Evolutionary conservation across 2,113 vertebrate genomes (phyloP).

Genomic region (Hylia prasina): DNA sequence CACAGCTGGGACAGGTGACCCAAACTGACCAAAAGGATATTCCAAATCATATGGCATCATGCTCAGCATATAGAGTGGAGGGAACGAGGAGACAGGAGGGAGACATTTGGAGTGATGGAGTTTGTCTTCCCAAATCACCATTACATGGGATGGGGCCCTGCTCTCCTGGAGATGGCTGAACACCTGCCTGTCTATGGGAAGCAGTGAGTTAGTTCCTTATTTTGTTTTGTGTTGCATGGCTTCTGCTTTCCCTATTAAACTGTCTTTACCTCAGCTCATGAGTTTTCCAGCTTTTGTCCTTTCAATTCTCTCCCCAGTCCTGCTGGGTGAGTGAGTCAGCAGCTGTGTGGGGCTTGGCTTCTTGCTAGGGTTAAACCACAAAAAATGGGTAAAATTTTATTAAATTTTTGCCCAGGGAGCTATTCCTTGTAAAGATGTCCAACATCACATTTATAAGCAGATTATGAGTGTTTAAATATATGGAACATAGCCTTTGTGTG

Average conservation of each 20-base stretch:
- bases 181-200: too few species aligned
- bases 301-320: fast-evolving
- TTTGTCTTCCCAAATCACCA: not conserved
- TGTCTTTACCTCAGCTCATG: too few species aligned
- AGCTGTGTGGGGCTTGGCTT: not conserved
- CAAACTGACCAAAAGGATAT: not conserved
- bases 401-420: not conserved
- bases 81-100: not conserved
- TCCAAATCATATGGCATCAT: not conserved
- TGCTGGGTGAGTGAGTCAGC: not conserved
- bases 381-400: not conserved
- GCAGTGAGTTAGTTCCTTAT: not conserved
- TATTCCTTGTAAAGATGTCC: not conserved
- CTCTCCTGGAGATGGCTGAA: not conserved
- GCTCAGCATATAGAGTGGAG: not conserved
- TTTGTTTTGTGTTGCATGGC: not conserved
- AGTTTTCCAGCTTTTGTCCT: not conserved
- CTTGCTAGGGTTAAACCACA: not conserved
- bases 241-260: not conserved
- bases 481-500: not conserved
- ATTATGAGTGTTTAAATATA: not conserved
- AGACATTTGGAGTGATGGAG: not conserved
- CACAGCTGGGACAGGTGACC: not conserved
- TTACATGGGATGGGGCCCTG: too few species aligned
- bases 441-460: not conserved